Evolutionary conservation across 2,113 vertebrate species (phyloP), one percentile per base, ranked within the genome.

Genomic region (Anhinga anhinga): DNA sequence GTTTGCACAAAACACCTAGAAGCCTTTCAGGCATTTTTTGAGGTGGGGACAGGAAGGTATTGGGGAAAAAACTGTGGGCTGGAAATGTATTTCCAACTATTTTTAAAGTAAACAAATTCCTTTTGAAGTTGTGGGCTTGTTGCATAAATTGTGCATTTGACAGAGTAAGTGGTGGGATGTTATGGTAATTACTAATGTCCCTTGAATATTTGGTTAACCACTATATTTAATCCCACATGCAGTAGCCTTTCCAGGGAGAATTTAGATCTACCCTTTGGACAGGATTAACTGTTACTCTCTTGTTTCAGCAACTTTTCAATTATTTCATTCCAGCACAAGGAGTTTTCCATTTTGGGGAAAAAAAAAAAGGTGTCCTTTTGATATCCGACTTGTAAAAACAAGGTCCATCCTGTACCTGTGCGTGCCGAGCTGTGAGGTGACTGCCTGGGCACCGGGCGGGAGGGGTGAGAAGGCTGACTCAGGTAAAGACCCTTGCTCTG

Each of bases 131-230:
- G 90, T 59, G 94, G 96, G 88, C 86, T 97, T 97, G 89, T 96
- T 97, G 91, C 96, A 92, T 97, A 97, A 97, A 97, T 98, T 97
- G 95, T 95, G 82, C 90, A 76, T 97, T 97, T 98, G 95, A 96
- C 96, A 97, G 95, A 95, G 94, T 97, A 97, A 95, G 96, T 96
- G 95, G 96, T 96, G 96, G 96, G 90, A 97, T 95, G 95, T 95
- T 95, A 95, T 94, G 94, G 88, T 97, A 97, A 98, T 98, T 98
- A 96, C 94, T 98, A 97, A 97, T 97, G 96, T 97, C 97, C 96
- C 96, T 96, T 95, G 88, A 97, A 98, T 98, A 97, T 97, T 98
- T 97, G 97, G 97, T 96, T 98, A 97, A 95, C 97, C 98, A 95
- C 62, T 67, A 49, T 95, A 92, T 96, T 93, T 97, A 96, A 97